Base-by-base conservation (phyloP, 2,888 invertebrate species). In the Scaptomyza tumidula region DNA sequence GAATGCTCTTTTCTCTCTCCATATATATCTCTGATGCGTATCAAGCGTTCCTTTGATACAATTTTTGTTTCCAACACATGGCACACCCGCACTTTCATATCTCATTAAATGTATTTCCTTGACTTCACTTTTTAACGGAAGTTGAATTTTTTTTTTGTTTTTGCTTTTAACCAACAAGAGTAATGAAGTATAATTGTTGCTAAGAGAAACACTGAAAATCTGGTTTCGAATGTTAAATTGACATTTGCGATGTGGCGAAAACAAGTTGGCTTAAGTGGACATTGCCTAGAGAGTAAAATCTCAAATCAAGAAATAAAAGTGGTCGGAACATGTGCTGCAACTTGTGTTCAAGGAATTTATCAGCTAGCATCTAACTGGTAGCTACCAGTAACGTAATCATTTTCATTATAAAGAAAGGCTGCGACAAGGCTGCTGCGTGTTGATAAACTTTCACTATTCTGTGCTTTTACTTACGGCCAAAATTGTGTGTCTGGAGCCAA, bases 321-420 rank as follows among this genome's bases (percentile, higher is more conserved):
- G 84, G 68, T 75, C 54, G 49, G 64, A 85, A 80, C 82, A 85
- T 82, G 82, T 82, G 82, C 78, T 75, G 75, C 83, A 60, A 68
- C 57, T 62, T 73, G 52, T 69, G 68, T 58, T 39, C 48, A 58
- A 64, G 29, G 61, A 71, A 76, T 74, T 76, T 76, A 74, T 77
- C 70, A 56, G 57, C 14, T 37, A 35, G 53, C 71, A 60, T 71
- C 60, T 50, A 44, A 10, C 45, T 63, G 69, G 69, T 49, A 13
- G 11, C 43, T 11, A 45, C 70, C n/a, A n/a, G n/a, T n/a, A 53
- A 55, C 68, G 31, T 49, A 58, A 65, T 56, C 57, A 62, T 60
- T 39, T 45, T 52, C 49, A 49, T 29, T 27, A 48, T 44, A 85
- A 62, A 72, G 67, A 70, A n/a, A n/a, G n/a, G n/a, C n/a, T n/a